Conservation (phyloP, 2,113 vertebrate species). For the Isichthys henryi region DNA sequence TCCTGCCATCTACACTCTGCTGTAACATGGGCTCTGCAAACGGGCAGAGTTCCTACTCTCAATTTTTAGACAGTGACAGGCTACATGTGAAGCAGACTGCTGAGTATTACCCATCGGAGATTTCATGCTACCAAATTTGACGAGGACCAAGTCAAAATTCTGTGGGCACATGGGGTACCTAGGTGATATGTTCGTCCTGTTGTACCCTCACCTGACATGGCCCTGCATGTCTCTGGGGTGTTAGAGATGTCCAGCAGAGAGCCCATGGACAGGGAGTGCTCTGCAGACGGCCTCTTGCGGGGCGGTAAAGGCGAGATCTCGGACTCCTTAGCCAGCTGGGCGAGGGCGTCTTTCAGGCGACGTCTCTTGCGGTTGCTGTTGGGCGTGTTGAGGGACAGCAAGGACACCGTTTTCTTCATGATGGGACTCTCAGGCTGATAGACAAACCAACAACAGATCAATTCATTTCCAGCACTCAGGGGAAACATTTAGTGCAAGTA, state of each 20-base stretch:
- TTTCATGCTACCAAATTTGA: not conserved
- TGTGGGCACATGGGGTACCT: not conserved
- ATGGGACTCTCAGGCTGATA: constrained; percentile 77
- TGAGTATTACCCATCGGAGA: not conserved
- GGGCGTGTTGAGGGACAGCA: constrained; percentile 86
- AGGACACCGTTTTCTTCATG: constrained; percentile 90
- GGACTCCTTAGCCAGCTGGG: constrained; percentile 81
- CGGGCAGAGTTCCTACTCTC: not conserved
- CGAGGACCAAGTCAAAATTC: not conserved
- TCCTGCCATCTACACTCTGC: constrained; percentile 36
- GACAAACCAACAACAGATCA: not conserved
- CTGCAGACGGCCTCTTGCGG: constrained; percentile 83
- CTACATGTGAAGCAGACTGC: not conserved
- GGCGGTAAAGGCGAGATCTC: constrained; percentile 89
- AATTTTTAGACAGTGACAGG: not conserved
- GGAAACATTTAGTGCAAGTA: not conserved
- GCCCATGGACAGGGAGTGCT: constrained; percentile 83
- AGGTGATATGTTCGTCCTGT: not conserved
- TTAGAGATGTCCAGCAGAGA: constrained; percentile 94
- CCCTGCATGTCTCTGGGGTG: constrained; percentile 77
- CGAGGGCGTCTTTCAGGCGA: constrained; percentile 82
- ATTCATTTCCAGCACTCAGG: not conserved
- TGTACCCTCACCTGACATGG: constrained; percentile 65
- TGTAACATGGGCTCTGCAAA: constrained; percentile 29
- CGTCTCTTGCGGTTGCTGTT: constrained; percentile 87